These are phyloP conservation scores for Diplodus sargus DNA, from an alignment of 2,797 vertebrate genomes.

Conservation along the genomic window DNA sequence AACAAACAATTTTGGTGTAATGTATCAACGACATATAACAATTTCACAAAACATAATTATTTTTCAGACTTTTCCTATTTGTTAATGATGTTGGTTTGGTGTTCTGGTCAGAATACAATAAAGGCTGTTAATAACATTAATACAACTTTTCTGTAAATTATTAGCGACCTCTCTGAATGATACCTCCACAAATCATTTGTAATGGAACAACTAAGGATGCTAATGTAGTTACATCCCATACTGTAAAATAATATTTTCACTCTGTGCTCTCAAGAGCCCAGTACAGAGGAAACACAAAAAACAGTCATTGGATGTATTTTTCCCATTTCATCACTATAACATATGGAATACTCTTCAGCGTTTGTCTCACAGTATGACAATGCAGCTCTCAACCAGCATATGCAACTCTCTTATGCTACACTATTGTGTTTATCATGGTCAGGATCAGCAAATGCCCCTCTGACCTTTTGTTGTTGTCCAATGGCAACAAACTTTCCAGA, in stretches of 20 bases:
- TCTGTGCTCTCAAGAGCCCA: not conserved
- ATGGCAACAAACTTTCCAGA: slow-evolving; percentile 77
- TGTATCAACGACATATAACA: not conserved
- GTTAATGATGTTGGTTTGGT: not conserved
- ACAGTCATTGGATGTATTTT: not conserved
- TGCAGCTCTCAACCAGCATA: slow-evolving; percentile 26
- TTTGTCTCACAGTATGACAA: slow-evolving; percentile 5
- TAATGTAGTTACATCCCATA: not conserved
- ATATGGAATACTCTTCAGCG: not conserved
- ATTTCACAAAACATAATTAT: not conserved
- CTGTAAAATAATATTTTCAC: not conserved
- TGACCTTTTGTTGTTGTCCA: slow-evolving; percentile 79
- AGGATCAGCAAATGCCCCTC: slow-evolving; percentile 57
- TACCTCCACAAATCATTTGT: not conserved
- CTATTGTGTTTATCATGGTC: slow-evolving; percentile 61
- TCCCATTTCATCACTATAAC: not conserved
- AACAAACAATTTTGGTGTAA: no score
- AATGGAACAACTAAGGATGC: not conserved
- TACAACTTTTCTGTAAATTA: no score
- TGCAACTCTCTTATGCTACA: slow-evolving; percentile 5
- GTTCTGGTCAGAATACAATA: no score
- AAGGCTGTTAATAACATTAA: no score
- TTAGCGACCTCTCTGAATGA: no score
- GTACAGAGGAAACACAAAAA: not conserved
- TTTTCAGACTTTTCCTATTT: slow-evolving; percentile 5